A percentile compares a stretch with the other conserved stretches of the same genome.
Conservation (phyloP, 2,888 invertebrate species). For the Eupithecia subumbrata region DNA sequence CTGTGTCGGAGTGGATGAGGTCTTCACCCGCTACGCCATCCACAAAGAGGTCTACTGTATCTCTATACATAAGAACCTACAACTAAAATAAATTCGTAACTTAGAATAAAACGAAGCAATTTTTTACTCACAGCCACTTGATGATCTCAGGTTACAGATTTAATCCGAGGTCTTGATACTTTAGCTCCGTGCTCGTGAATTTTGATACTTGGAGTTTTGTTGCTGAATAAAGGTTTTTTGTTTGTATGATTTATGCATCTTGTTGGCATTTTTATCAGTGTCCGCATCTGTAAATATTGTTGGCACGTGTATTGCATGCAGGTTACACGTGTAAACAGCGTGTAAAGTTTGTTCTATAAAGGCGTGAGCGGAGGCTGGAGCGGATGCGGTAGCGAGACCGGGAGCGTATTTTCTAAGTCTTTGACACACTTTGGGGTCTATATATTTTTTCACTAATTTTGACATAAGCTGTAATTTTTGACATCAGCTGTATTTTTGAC, state of each 20-base stretch:
- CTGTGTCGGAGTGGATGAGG: background rate
- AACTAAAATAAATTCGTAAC: background rate
- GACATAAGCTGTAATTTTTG: too few species aligned
- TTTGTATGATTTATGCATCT: conserved; percentile 5
- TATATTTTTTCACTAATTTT: too few species aligned
- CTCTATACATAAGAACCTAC: background rate
- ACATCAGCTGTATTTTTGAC: too few species aligned
- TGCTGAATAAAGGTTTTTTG: background rate
- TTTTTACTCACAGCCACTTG: background rate
- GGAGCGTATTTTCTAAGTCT: background rate
- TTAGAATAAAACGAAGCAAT: background rate
- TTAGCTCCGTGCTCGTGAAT: conserved; percentile 3
- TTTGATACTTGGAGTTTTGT: background rate
- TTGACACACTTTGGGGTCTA: too few species aligned
- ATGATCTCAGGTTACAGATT: conserved; percentile 4
- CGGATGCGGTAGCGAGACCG: background rate
- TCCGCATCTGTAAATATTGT: background rate
- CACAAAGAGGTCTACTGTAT: background rate
- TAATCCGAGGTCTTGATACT: background rate
- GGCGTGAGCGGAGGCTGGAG: background rate
- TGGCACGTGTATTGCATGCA: background rate
- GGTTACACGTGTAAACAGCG: conserved; percentile 1
- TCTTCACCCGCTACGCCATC: background rate
- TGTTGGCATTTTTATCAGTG: background rate
- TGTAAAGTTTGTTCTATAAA: background rate